phyloP scores from a whole-genome alignment of 2,113 vertebrate species.

The Coptodon bakossiorum region DNA sequence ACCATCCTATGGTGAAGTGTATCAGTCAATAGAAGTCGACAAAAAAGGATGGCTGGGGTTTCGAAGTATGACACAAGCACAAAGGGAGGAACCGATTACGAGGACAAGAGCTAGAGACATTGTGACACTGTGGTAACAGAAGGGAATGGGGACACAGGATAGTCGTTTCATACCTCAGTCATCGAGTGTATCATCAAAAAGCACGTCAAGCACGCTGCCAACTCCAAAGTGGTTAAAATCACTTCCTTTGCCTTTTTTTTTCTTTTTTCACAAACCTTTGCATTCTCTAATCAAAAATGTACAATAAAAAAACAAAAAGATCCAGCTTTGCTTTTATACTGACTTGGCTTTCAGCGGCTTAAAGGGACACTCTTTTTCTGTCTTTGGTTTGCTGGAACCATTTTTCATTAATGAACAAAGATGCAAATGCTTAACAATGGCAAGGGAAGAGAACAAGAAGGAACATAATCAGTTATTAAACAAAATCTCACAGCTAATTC shows the following conservation, averaged over 20 bases:
- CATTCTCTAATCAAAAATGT: conserved; percentile 36
- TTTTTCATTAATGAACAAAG: conserved; percentile 36
- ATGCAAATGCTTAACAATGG: conserved; percentile 55
- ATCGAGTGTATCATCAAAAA: conserved; percentile 50
- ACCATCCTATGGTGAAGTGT: conserved; percentile 55
- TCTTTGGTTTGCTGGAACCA: conserved; percentile 74
- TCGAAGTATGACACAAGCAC: conserved; percentile 59
- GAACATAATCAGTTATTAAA: conserved; percentile 23
- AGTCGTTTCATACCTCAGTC: conserved; percentile 35
- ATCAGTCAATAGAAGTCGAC: conserved; percentile 48
- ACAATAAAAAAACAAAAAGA: conserved; percentile 4
- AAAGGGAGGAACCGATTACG: conserved; percentile 45
- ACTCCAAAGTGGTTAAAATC: conserved; percentile 36
- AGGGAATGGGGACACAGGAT: conserved; percentile 53
- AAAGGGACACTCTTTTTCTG: conserved; percentile 72
- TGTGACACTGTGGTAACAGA: conserved; percentile 59
- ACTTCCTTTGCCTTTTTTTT: conserved; percentile 13
- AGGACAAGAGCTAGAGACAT: conserved; percentile 51
- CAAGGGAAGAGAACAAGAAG: conserved; percentile 46
- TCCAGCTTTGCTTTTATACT: conserved; percentile 50
- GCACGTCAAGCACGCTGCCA: conserved; percentile 39
- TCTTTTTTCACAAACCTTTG: neutral
- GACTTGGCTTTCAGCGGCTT: conserved; percentile 57
- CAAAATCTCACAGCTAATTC: conserved; percentile 60
- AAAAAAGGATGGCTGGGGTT: conserved; percentile 19